A percentile compares a stretch with the other conserved stretches of the same genome.
These are phyloP conservation scores for Phortica variegata DNA, from an alignment of 1,140 invertebrate species.

Conservation along the genomic window DNA sequence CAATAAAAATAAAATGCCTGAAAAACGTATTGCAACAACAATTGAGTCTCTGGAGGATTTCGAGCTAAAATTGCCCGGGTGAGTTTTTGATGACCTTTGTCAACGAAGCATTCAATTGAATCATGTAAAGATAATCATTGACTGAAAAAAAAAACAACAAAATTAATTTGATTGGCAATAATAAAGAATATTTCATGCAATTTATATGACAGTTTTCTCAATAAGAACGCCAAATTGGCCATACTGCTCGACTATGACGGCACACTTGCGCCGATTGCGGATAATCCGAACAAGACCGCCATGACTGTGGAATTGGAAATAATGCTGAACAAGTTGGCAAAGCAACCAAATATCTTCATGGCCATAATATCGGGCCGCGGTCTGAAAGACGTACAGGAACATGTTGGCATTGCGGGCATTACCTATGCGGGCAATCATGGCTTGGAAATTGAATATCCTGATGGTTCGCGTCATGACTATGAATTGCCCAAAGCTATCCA, in stretches of 20 bases:
- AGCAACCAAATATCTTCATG: conserved; percentile 81
- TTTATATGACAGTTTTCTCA: conserved; percentile 69
- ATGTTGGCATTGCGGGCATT: conserved; percentile 84
- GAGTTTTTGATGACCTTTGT: conserved; percentile 16
- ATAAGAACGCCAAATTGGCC: conserved; percentile 75
- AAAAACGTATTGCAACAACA: conserved; percentile 34
- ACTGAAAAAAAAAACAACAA: background rate
- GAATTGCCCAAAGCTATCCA: conserved; percentile 81
- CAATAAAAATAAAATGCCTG: conserved; percentile 30
- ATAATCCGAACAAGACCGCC: conserved; percentile 81
- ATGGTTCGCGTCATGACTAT: conserved; percentile 85
- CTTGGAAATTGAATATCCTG: conserved; percentile 81
- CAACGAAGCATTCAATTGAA: too few relatives aligned
- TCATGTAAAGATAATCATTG: conserved; percentile 4
- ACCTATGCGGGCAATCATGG: conserved; percentile 89
- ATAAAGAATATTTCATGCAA: background rate
- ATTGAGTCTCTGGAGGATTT: conserved; percentile 41
- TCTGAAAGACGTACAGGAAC: conserved; percentile 80
- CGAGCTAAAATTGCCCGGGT: conserved; percentile 39
- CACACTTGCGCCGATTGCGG: conserved; percentile 81
- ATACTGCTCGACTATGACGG: conserved; percentile 87
- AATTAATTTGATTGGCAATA: background rate
- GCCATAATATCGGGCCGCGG: conserved; percentile 84
- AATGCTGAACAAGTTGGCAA: conserved; percentile 74
- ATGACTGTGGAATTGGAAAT: conserved; percentile 79